These are phyloP conservation scores for Phrynosoma blainvillii DNA, from an alignment of 2,113 vertebrate species.

Conservation along the genomic window DNA sequence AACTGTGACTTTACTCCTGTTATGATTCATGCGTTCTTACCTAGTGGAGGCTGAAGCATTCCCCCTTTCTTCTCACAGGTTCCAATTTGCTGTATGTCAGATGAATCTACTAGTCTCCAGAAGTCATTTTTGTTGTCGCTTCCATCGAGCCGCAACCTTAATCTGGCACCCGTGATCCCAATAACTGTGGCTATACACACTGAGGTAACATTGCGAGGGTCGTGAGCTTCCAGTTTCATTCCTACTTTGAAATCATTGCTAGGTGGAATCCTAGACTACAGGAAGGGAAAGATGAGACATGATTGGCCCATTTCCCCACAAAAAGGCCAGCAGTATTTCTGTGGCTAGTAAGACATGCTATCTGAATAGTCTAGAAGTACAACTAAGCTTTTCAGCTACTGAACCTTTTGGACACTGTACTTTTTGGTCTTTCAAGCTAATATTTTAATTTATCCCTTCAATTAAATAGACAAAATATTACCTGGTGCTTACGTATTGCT, in stretches of 20 bases:
- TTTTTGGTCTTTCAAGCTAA: not conserved
- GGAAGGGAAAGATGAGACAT: constrained; percentile 27
- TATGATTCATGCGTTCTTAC: constrained; percentile 72
- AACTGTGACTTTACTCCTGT: not conserved
- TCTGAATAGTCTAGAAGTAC: not conserved
- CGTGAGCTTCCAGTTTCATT: constrained; percentile 95
- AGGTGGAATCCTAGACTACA: constrained; percentile 88
- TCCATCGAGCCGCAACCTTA: constrained; percentile 91
- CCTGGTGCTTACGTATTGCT: no score
- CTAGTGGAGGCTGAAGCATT: constrained; percentile 95
- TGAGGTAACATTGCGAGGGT: constrained; percentile 91
- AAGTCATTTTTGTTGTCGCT: constrained; percentile 97
- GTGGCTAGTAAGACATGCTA: not conserved
- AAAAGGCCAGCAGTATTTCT: not conserved
- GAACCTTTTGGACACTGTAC: not conserved
- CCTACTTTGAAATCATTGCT: constrained; percentile 94
- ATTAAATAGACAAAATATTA: not conserved
- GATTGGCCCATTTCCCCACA: constrained; percentile 25
- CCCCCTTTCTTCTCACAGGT: constrained; percentile 94
- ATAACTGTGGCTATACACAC: constrained; percentile 94
- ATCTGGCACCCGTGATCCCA: constrained; percentile 87
- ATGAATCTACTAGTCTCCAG: constrained; percentile 96
- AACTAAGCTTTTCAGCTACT: not conserved
- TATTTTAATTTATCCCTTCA: not conserved
- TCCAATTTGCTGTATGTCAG: constrained; percentile 93